phyloP scores from a whole-genome alignment of 2,797 vertebrate species.

The Acipenser oxyrinchus region DNA sequence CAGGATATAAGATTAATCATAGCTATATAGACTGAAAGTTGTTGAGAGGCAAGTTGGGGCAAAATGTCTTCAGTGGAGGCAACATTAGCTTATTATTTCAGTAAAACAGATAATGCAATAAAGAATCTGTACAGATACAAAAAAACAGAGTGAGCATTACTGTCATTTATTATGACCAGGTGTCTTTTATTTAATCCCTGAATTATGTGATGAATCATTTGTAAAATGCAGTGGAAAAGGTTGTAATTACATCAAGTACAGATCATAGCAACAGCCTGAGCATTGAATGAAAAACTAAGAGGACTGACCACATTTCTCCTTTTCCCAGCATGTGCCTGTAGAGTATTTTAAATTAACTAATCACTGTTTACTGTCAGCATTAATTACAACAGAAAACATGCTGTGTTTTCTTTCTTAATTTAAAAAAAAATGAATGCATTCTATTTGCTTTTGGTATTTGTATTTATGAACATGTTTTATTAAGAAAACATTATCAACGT shows the following conservation, averaged over 20 bases:
- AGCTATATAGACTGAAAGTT: conserved; percentile 4
- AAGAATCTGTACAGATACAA: background rate
- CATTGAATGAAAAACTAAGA: too few relatives aligned
- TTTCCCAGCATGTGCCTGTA: too few relatives aligned
- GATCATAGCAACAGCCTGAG: conserved; percentile 3
- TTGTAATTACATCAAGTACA: conserved; percentile 16
- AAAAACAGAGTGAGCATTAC: background rate
- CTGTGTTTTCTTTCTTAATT: too few relatives aligned
- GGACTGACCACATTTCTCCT: too few relatives aligned
- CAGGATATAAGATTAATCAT: background rate
- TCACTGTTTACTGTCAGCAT: too few relatives aligned
- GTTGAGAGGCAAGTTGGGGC: conserved; percentile 6
- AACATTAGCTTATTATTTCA: background rate
- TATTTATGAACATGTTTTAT: too few relatives aligned
- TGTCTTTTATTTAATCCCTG: conserved; percentile 6
- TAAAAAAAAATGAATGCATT: too few relatives aligned
- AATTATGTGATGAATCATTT: conserved; percentile 14
- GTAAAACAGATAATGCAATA: background rate
- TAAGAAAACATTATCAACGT: too few relatives aligned
- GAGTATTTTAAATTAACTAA: too few relatives aligned
- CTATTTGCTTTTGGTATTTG: too few relatives aligned
- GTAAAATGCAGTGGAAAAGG: conserved; percentile 2
- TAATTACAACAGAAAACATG: too few relatives aligned
- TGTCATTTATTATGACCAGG: conserved; percentile 3
- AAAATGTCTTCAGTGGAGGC: conserved; percentile 1